These are phyloP conservation scores for Melikaiella ostensackeni DNA, from an alignment of 2,888 invertebrate genomes.

Conservation along the genomic window DNA sequence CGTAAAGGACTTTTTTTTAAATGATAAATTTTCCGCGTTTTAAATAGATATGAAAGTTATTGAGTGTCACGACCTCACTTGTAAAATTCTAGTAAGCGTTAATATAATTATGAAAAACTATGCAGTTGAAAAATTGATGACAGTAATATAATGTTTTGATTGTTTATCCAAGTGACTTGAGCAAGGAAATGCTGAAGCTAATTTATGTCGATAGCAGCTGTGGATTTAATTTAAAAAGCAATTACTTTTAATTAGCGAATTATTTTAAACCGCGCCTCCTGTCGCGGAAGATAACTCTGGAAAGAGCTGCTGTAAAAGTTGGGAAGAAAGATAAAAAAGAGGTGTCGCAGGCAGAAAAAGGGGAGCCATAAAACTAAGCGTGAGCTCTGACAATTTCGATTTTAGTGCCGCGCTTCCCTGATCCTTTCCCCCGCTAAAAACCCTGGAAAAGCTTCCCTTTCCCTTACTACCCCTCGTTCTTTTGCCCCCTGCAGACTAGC, in stretches of 20 bases:
- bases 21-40: not conserved
- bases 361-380: slow-evolving; percentile 71
- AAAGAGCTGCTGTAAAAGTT: slow-evolving; percentile 39
- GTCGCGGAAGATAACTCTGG: slow-evolving; percentile 25
- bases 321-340: slow-evolving; percentile 43
- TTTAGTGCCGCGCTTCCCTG: slow-evolving; percentile 70
- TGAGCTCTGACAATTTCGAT: slow-evolving; percentile 74
- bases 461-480: not conserved
- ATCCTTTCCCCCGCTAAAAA: slow-evolving; percentile 65
- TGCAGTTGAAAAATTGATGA: not conserved
- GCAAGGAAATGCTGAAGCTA: slow-evolving; percentile 10
- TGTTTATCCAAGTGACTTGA: not conserved
- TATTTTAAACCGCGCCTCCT: slow-evolving; percentile 37
- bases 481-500: slow-evolving; percentile 5
- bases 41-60: not conserved
- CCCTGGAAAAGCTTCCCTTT: slow-evolving; percentile 48
- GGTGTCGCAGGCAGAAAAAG: slow-evolving; percentile 55
- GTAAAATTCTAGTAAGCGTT: not conserved
- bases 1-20: too few species aligned
- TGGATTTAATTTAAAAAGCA: slow-evolving; percentile 32
- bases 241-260: slow-evolving; percentile 36
- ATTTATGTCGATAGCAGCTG: slow-evolving; percentile 36
- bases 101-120: not conserved
- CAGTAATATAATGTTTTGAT: not conserved
- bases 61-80: not conserved